Base-by-base conservation (phyloP, 2,888 invertebrate genomes). In the Atethmia centrago region DNA sequence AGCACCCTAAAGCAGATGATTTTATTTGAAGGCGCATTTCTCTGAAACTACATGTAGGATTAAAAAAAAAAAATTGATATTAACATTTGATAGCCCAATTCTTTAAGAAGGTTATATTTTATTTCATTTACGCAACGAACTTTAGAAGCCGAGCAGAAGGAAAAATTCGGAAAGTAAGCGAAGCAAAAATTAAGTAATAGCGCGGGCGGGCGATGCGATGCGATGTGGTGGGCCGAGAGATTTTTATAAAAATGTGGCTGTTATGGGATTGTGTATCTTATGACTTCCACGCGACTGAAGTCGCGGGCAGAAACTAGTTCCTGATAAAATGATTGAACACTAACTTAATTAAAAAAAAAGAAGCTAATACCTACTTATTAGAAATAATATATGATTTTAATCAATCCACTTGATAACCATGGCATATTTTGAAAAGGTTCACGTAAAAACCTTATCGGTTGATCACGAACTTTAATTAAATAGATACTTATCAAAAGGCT, bases 281-380 rank as follows among this genome's bases (percentile, higher is more conserved):
- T 8, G 21, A 63, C 2, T 53, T 21, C 28, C 53, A 55, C 4
- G 28, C 16, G 21, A 31, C 31, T n/a, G 3, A 31, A 59, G 10
- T n/a, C 71, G 21, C 16, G 12, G n/a, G 2, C 0, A 25, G 21
- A 47, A 25, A 0, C 16, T 64, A 55, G 40, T 49, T 55, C 19
- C 19, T 9, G 28, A 67, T 63, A 71, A 77, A 66, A 42, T 49
- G 0, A 69, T 40, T 49, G 31, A 47, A 21, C 16, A 21, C 7
- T 21, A 42, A 66, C n/a, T 59, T 83, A 71, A 83, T 83, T 79
- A 83, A 79, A 79, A 63, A 61, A 16, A n/a, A 28, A 31, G 47
- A 45, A 53, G 49, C 66, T 51, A 10, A 49, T 58, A 36, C n/a
- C 0, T n/a, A n/a, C n/a, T 10, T n/a, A 58, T 19, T 14, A 25